phyloP scores from a whole-genome alignment of 1,140 invertebrate genomes.

The Apis cerana region DNA sequence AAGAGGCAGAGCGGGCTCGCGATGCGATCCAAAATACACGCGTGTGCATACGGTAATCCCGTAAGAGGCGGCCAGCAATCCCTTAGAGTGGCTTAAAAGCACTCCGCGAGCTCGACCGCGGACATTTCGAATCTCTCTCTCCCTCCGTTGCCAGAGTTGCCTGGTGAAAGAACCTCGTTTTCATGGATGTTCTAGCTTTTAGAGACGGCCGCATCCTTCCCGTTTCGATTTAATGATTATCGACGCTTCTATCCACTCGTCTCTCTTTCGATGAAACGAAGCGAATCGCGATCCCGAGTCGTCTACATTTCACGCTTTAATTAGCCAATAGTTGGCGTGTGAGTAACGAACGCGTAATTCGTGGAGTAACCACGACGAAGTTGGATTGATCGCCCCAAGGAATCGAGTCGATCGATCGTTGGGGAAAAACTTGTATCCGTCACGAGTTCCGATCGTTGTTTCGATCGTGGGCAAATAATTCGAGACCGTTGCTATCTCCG shows the following conservation, averaged over 20 bases:
- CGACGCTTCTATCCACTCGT: background rate
- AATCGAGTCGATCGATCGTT: too few relatives aligned
- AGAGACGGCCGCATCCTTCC: background rate
- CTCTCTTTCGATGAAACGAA: background rate
- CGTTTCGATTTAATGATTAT: background rate
- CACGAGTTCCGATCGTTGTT: too few relatives aligned
- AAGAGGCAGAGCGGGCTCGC: background rate
- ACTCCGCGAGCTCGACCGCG: slow-evolving; percentile 16
- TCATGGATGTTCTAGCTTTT: background rate
- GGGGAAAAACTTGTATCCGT: too few relatives aligned
- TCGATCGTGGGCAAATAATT: too few relatives aligned
- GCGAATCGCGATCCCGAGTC: background rate
- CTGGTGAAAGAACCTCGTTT: slow-evolving; percentile 23
- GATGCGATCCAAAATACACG: slow-evolving; percentile 28
- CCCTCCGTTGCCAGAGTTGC: background rate
- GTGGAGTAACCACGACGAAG: background rate
- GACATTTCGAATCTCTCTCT: slow-evolving; percentile 30
- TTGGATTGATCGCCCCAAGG: background rate
- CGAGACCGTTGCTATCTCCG: too few relatives aligned
- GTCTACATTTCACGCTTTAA: too few relatives aligned
- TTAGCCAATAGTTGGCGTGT: background rate
- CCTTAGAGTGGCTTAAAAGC: slow-evolving; percentile 40
- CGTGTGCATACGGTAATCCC: slow-evolving; percentile 39
- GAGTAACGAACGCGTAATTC: background rate
- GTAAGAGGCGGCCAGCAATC: slow-evolving; percentile 38